A percentile compares a stretch with the other conserved stretches of the same genome.
These are phyloP conservation scores for Phalacrocorax carbo DNA, from an alignment of 2,113 vertebrate genomes.

Conservation along the genomic window DNA sequence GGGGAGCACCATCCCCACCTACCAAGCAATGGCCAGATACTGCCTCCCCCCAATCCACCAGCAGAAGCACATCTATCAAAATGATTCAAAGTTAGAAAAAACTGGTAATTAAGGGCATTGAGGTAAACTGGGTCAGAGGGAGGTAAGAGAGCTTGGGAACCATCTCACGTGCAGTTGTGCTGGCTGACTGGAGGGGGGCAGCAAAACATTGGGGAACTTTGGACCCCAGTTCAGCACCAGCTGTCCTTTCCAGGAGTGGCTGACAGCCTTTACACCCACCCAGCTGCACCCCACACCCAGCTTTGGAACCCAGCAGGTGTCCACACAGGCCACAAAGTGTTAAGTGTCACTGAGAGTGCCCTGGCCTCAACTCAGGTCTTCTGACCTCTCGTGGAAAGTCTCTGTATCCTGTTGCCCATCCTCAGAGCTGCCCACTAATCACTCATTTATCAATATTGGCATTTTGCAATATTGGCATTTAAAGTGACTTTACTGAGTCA, in stretches of 20 bases:
- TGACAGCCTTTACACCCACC: not conserved
- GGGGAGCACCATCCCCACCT: not conserved
- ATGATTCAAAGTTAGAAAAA: not conserved
- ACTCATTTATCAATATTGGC: rapidly evolving
- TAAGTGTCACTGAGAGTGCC: rapidly evolving
- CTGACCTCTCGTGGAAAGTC: not conserved
- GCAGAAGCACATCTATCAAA: not conserved
- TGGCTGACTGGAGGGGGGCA: not conserved
- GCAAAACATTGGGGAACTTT: not conserved
- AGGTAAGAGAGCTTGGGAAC: not conserved
- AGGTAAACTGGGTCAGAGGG: not conserved
- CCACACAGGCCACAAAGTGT: not conserved
- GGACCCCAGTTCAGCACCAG: not conserved
- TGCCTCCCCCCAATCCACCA: not conserved
- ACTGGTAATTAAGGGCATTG: not conserved
- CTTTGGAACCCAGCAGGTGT: not conserved
- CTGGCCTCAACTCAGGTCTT: not conserved
- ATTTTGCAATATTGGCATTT: not conserved
- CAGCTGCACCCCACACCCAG: not conserved
- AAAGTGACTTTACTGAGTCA: not conserved
- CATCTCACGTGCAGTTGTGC: not conserved
- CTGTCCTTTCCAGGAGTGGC: not conserved
- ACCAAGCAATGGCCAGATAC: not conserved
- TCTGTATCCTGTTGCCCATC: not conserved
- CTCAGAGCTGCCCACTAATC: not conserved